Evolutionary conservation across 2,113 vertebrate species (phyloP).

Genomic region (Crocuta crocuta): DNA sequence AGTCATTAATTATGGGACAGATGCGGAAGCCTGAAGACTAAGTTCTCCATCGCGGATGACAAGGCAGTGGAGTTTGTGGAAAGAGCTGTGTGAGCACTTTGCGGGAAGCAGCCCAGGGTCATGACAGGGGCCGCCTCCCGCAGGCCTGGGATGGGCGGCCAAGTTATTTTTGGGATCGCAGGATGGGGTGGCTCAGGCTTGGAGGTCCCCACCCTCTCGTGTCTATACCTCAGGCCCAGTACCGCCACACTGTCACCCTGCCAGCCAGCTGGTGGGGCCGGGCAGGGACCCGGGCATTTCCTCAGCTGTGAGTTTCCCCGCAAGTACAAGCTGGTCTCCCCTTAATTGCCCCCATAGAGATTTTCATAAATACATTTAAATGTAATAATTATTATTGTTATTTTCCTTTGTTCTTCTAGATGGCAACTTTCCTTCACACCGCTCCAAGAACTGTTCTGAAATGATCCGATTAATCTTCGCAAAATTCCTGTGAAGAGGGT

Average conservation of each 20-base stretch:
- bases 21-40: neutral
- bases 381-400: constrained; percentile 77
- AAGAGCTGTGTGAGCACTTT: neutral
- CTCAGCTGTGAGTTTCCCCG: constrained; percentile 54
- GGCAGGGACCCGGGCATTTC: neutral
- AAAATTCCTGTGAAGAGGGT: constrained; percentile 70
- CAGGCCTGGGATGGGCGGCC: neutral
- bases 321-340: constrained; percentile 67
- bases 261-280: neutral
- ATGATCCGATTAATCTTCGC: constrained; percentile 76
- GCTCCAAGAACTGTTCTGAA: constrained; percentile 65
- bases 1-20: constrained; percentile 52
- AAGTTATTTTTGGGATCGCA: neutral
- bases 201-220: neutral
- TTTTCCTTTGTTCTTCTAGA: constrained; percentile 75
- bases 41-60: neutral
- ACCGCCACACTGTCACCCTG: neutral
- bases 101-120: neutral
- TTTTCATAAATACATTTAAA: constrained; percentile 75
- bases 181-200: neutral
- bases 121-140: neutral
- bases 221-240: neutral
- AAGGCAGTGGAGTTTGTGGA: neutral
- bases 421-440: constrained; percentile 58
- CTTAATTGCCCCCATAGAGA: constrained; percentile 71